phyloP scores from a whole-genome alignment of 1,140 invertebrate genomes.

The Triops cancriformis region DNA sequence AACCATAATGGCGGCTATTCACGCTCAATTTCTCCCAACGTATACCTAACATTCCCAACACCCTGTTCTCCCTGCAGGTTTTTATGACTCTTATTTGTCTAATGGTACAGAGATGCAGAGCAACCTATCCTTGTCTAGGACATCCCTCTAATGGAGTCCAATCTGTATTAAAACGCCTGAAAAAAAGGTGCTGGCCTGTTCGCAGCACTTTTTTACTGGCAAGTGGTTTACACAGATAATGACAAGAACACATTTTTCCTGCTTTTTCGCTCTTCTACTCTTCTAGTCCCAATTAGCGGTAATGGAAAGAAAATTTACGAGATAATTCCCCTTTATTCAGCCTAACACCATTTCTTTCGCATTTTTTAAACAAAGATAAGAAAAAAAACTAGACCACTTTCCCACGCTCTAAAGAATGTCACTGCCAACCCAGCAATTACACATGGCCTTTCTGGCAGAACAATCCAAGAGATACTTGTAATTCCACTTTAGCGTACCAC shows the following conservation, averaged over 20 bases:
- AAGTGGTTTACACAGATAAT: conserved; percentile 12
- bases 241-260: not conserved
- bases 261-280: not conserved
- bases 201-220: not conserved
- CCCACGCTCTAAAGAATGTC: not conserved
- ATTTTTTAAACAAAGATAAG: not conserved
- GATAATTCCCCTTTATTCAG: not conserved
- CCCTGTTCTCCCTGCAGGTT: not conserved
- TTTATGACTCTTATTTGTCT: conserved; percentile 11
- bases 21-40: not conserved
- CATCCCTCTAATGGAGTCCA: conserved; percentile 7
- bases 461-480: no score
- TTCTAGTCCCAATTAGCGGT: not conserved
- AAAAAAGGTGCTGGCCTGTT: not conserved
- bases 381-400: not conserved
- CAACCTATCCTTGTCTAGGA: conserved; percentile 1
- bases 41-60: not conserved
- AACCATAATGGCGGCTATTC: not conserved
- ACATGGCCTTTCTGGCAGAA: not conserved
- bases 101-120: not conserved
- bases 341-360: not conserved
- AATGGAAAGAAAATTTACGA: conserved; percentile 14
- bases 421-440: not conserved
- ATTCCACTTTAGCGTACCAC: no score
- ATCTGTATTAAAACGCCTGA: not conserved